These are phyloP conservation scores for Thera obeliscata DNA, from an alignment of 2,888 invertebrate species.

Conservation along the genomic window DNA sequence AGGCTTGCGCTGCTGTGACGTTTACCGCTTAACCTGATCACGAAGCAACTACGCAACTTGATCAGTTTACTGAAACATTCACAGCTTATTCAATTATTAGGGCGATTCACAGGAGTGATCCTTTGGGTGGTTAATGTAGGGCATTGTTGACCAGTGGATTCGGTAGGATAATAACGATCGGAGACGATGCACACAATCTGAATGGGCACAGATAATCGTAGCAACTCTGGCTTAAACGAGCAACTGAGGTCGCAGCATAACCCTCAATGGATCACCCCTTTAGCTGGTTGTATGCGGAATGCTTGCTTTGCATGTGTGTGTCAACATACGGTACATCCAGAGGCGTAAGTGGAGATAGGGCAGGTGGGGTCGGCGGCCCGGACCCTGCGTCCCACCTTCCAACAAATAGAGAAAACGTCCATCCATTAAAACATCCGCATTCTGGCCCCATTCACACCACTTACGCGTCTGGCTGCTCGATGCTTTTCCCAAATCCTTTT, in stretches of 20 bases:
- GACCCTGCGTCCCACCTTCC: slow-evolving; percentile 84
- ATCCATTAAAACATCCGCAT: slow-evolving; percentile 73
- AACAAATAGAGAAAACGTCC: slow-evolving; percentile 78
- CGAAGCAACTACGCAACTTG: slow-evolving; percentile 22
- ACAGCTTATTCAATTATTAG: slow-evolving; percentile 10
- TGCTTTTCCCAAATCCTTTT: slow-evolving; percentile 30
- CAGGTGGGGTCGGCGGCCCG: slow-evolving; percentile 84
- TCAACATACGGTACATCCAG: slow-evolving; percentile 85
- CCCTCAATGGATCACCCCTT: slow-evolving; percentile 31
- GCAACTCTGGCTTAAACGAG: slow-evolving; percentile 1
- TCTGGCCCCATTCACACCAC: slow-evolving; percentile 79
- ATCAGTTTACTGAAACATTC: slow-evolving; percentile 20
- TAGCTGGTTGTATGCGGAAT: slow-evolving; percentile 64
- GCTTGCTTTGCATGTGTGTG: slow-evolving; percentile 49
- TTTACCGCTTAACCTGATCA: slow-evolving; percentile 33
- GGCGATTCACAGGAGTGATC: slow-evolving; percentile 17
- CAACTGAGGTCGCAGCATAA: slow-evolving; percentile 7
- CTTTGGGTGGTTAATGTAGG: slow-evolving; percentile 16
- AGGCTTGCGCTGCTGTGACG: slow-evolving; percentile 19
- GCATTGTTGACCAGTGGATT: not conserved
- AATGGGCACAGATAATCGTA: not conserved
- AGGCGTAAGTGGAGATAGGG: slow-evolving; percentile 85
- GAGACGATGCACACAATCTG: not conserved
- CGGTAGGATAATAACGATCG: not conserved
- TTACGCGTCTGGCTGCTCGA: slow-evolving; percentile 80